Conservation (phyloP, 2,797 vertebrate genomes). For the Myripristis murdjan region DNA sequence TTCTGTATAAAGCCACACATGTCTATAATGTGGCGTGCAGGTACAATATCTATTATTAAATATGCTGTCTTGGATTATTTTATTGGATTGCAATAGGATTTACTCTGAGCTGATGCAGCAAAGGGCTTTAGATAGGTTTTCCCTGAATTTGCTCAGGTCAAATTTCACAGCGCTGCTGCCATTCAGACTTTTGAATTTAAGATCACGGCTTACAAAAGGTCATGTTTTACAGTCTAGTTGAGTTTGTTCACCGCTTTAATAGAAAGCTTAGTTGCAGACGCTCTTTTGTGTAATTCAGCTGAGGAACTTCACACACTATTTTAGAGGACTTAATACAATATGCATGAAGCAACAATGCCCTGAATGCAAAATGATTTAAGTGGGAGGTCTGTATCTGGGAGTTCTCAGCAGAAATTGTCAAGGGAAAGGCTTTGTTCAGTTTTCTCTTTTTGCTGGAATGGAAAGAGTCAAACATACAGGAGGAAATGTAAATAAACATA, state of each 20-base stretch:
- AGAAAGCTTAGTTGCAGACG: slow-evolving; percentile 63
- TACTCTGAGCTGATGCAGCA: slow-evolving; percentile 40
- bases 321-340: slow-evolving; percentile 66
- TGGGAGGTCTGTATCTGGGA: slow-evolving; percentile 42
- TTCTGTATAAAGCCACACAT: slow-evolving; percentile 31
- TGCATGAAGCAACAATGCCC: slow-evolving; percentile 66
- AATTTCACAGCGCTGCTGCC: slow-evolving; percentile 14
- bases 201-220: slow-evolving; percentile 40
- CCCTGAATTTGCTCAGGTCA: slow-evolving; percentile 39
- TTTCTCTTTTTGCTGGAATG: slow-evolving; percentile 63
- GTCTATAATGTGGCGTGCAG: slow-evolving; percentile 1
- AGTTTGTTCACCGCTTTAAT: slow-evolving; percentile 51
- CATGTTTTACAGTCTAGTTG: slow-evolving; percentile 41
- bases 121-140: slow-evolving; percentile 29
- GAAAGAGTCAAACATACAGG: slow-evolving; percentile 56
- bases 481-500: not conserved
- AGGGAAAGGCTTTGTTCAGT: slow-evolving; percentile 41
- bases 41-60: slow-evolving; percentile 41
- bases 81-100: slow-evolving; percentile 60
- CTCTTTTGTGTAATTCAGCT: slow-evolving; percentile 62
- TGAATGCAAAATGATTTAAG: slow-evolving; percentile 66
- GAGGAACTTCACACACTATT: slow-evolving; percentile 70
- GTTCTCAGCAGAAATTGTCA: slow-evolving; percentile 41
- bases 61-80: slow-evolving; percentile 46
- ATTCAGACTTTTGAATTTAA: slow-evolving; percentile 27